Conservation (phyloP, 2,113 vertebrate genomes). For the Trochalopteron elliotii region DNA sequence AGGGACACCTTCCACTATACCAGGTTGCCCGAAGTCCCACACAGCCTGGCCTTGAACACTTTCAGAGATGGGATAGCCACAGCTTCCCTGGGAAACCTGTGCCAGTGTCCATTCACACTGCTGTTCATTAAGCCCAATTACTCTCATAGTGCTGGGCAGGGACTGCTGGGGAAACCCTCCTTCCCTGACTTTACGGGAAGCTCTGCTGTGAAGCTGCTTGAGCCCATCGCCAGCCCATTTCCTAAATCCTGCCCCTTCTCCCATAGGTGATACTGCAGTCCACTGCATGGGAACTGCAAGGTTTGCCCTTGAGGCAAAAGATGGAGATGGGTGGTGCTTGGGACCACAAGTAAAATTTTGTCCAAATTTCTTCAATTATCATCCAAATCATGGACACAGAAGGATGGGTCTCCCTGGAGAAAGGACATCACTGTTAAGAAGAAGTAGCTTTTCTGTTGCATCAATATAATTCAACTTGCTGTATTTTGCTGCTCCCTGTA, state of each 20-base stretch:
- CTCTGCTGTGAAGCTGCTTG: not conserved
- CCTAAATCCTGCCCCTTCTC: not conserved
- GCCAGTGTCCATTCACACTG: not conserved
- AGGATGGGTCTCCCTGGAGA: not conserved
- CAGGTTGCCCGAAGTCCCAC: not conserved
- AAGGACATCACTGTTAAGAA: not conserved
- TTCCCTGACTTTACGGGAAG: not conserved
- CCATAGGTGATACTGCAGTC: not conserved
- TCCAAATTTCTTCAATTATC: not conserved
- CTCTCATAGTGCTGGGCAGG: not conserved
- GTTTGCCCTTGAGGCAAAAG: not conserved
- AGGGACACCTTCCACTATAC: not conserved
- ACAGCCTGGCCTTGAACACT: not conserved
- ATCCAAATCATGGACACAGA: not conserved
- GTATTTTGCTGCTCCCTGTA: not conserved
- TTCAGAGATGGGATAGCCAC: not conserved
- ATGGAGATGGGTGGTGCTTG: not conserved
- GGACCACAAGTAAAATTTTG: not conserved
- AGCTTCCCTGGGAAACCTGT: not conserved
- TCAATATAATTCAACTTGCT: not conserved
- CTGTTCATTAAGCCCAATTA: not conserved
- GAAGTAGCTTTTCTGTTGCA: not conserved
- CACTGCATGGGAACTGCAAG: not conserved
- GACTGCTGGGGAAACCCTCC: not conserved
- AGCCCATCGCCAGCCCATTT: not conserved